A percentile compares a stretch with the other conserved stretches of the same genome.
Evolutionary conservation across 2,888 invertebrate genomes (phyloP).

Genomic region (Hydropsyche betteni): DNA sequence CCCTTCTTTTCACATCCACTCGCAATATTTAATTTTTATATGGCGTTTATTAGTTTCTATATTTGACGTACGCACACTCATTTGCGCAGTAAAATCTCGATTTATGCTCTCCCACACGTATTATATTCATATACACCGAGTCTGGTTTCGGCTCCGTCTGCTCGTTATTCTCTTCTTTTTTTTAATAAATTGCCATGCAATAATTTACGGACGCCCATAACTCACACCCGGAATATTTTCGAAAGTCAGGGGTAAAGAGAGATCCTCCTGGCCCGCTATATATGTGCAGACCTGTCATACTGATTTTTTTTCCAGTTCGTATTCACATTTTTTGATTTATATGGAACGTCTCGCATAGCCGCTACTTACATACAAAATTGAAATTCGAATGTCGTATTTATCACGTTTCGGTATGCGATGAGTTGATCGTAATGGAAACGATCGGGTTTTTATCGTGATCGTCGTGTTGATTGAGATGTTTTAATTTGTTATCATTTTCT

Average conservation of each 20-base stretch:
- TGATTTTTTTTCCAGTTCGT: neutral
- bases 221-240: constrained; percentile 32
- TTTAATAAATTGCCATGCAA: constrained; percentile 34
- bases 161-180: neutral
- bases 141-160: constrained; percentile 11
- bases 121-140: constrained; percentile 1
- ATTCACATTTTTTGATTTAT: constrained; percentile 6
- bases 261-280: constrained; percentile 19
- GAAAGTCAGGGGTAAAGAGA: constrained; percentile 32
- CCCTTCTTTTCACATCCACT: too few relatives aligned
- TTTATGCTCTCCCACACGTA: neutral
- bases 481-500: too few relatives aligned
- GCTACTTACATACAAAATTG: neutral
- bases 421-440: neutral
- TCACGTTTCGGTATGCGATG: neutral
- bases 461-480: too few relatives aligned
- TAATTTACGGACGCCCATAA: constrained; percentile 37
- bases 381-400: neutral
- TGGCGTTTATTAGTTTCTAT: too few relatives aligned
- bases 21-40: too few relatives aligned
- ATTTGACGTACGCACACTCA: too few relatives aligned
- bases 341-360: neutral
- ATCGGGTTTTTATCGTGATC: neutral
- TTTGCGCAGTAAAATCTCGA: too few relatives aligned
- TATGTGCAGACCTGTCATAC: constrained; percentile 1